phyloP scores from a whole-genome alignment of 2,888 invertebrate species.

The Lycocerus yunnanus region DNA sequence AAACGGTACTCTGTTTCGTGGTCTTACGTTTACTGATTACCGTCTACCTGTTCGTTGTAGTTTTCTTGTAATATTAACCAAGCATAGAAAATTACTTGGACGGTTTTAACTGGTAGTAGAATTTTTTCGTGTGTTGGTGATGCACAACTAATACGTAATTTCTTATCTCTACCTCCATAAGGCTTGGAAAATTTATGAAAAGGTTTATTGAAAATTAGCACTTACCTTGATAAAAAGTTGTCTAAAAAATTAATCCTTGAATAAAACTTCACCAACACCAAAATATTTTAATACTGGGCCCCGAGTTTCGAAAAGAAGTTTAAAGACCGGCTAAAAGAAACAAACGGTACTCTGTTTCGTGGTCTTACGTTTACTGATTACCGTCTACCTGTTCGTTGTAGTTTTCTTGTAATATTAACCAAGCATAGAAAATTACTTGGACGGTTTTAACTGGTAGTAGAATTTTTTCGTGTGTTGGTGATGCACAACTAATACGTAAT shows the following conservation, averaged over 20 bases:
- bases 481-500: conserved; percentile 2
- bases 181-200: neutral
- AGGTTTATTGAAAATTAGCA: neutral
- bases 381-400: conserved; percentile 14
- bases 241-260: neutral
- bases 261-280: neutral
- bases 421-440: conserved; percentile 26
- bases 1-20: conserved; percentile 16
- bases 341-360: conserved; percentile 15
- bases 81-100: conserved; percentile 27
- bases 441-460: conserved; percentile 25
- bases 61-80: conserved; percentile 16
- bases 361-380: conserved; percentile 27
- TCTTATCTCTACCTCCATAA: conserved; percentile 10
- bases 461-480: conserved; percentile 5
- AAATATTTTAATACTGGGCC: neutral
- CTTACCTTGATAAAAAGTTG: neutral
- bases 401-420: conserved; percentile 16
- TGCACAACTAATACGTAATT: conserved; percentile 1
- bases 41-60: conserved; percentile 16
- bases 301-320: neutral
- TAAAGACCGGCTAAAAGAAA: conserved; percentile 1
- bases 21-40: conserved; percentile 27
- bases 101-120: conserved; percentile 24
- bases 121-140: conserved; percentile 6